These are phyloP conservation scores for Gobiocypris rarus DNA, from an alignment of 2,113 vertebrate species.

Conservation along the genomic window DNA sequence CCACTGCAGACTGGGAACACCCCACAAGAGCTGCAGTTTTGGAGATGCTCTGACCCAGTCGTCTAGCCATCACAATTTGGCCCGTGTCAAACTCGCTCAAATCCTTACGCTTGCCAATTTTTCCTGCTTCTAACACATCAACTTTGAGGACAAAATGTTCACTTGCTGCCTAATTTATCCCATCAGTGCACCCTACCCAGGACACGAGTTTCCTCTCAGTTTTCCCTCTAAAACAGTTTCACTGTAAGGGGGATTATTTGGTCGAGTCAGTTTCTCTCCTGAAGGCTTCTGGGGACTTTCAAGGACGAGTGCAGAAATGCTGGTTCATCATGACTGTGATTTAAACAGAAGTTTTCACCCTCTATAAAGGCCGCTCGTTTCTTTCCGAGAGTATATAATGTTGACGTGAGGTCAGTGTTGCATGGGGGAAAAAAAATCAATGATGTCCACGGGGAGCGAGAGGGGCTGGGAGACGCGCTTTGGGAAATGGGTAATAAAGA, in stretches of 20 bases:
- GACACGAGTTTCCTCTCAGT: background rate
- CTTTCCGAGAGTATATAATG: background rate
- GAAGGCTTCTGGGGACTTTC: conserved; percentile 1
- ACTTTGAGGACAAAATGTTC: too few species aligned
- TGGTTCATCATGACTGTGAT: conserved; percentile 40
- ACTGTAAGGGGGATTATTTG: background rate
- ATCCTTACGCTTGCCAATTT: too few species aligned
- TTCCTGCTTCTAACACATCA: too few species aligned
- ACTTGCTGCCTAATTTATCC: too few species aligned
- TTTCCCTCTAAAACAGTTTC: background rate
- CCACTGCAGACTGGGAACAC: too few species aligned
- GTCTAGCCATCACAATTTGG: too few species aligned
- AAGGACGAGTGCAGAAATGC: conserved; percentile 36
- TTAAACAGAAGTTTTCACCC: background rate
- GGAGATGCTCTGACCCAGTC: too few species aligned
- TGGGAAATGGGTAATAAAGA: background rate
- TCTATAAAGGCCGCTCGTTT: background rate
- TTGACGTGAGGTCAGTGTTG: conserved; percentile 23
- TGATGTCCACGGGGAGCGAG: background rate
- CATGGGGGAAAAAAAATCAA: conserved; percentile 22
- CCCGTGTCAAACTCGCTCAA: too few species aligned
- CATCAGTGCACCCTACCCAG: too few species aligned
- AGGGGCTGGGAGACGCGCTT: background rate
- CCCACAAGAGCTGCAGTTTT: too few species aligned
- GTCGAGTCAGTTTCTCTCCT: conserved; percentile 12